phyloP scores from a whole-genome alignment of 2,113 vertebrate species.

The Crypturellus undulatus region DNA sequence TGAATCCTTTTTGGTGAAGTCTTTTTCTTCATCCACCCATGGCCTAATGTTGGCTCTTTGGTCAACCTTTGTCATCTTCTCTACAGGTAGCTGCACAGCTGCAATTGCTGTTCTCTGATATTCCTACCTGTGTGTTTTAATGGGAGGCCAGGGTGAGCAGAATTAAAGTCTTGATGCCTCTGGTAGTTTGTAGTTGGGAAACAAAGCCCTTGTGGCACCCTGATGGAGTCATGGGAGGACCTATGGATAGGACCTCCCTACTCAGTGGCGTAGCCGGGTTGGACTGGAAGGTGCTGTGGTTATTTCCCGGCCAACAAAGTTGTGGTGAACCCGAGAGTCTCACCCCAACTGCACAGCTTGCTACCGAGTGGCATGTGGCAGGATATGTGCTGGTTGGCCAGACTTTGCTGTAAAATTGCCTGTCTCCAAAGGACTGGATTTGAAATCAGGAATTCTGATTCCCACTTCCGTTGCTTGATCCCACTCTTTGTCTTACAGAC shows the following conservation, averaged over 20 bases:
- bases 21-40: neutral
- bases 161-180: neutral
- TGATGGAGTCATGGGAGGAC: accelerated
- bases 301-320: neutral
- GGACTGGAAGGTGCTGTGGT: neutral
- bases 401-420: neutral
- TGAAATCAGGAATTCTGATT: neutral
- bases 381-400: neutral
- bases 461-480: neutral
- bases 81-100: neutral
- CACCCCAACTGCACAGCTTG: accelerated
- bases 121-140: accelerated
- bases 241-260: neutral
- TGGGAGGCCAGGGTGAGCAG: neutral
- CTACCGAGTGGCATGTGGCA: neutral
- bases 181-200: neutral
- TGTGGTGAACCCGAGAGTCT: neutral
- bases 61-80: neutral
- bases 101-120: neutral
- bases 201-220: neutral
- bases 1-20: neutral
- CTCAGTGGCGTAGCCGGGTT: neutral
- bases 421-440: neutral
- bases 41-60: neutral
- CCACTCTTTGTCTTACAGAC: accelerated